Conservation (phyloP, 2,888 invertebrate species). For the Heliothis peltigera region DNA sequence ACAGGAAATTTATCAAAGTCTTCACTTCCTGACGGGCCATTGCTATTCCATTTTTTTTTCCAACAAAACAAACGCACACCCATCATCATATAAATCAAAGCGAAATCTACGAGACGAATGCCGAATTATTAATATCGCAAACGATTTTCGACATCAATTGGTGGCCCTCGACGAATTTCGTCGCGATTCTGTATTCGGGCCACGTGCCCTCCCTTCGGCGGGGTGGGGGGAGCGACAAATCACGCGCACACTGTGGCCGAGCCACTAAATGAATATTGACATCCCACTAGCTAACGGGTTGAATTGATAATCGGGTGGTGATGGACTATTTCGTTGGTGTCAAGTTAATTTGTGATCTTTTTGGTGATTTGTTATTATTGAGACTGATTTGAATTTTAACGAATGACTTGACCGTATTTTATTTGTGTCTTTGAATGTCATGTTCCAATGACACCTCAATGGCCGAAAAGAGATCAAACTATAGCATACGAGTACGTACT, state of each 20-base stretch:
- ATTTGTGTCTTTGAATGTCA: too few species aligned
- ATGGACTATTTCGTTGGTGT: conserved; percentile 45
- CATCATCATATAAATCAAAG: conserved; percentile 62
- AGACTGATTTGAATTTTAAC: not conserved
- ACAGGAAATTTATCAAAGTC: not conserved
- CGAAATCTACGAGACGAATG: conserved; percentile 67
- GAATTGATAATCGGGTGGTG: conserved; percentile 83
- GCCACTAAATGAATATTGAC: conserved; percentile 88
- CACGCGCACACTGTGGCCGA: conserved; percentile 75
- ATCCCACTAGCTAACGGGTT: conserved; percentile 83
- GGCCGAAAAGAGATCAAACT: too few species aligned
- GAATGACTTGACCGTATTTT: not conserved
- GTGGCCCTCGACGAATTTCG: conserved; percentile 68
- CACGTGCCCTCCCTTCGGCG: conserved; percentile 68
- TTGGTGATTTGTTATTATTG: not conserved
- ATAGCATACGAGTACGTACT: too few species aligned
- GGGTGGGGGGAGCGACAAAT: conserved; percentile 76
- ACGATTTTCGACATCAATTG: conserved; percentile 77
- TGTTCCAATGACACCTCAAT: too few species aligned
- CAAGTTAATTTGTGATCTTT: conserved; percentile 46
- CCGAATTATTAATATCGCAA: conserved; percentile 79
- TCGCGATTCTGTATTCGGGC: conserved; percentile 76
- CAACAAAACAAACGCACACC: conserved; percentile 41
- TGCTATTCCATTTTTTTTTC: not conserved
- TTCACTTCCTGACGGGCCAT: not conserved